phyloP scores from a whole-genome alignment of 2,888 invertebrate species.

The Prosapia bicincta region DNA sequence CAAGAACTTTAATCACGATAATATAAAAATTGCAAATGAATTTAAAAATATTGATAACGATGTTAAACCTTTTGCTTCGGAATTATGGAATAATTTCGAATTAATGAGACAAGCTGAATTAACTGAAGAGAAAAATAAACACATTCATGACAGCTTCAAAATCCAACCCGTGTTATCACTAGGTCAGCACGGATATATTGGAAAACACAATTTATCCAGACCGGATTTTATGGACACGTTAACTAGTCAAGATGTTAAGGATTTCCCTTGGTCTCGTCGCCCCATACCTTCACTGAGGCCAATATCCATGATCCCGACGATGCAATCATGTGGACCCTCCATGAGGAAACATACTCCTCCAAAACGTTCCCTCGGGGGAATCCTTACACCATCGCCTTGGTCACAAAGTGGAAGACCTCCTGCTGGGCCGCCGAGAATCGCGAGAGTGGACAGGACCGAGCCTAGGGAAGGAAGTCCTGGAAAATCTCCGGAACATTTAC shows the following conservation, averaged over 20 bases:
- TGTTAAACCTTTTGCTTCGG: neutral
- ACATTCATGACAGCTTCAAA: neutral
- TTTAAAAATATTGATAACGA: neutral
- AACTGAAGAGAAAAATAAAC: neutral
- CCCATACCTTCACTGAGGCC: conserved; percentile 28
- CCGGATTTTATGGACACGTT: conserved; percentile 4
- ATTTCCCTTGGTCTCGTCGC: conserved; percentile 20
- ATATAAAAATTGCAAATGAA: neutral
- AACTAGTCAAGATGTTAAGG: conserved; percentile 7
- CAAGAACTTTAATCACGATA: neutral
- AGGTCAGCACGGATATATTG: neutral
- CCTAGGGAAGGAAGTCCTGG: neutral
- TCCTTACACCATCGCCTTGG: conserved; percentile 40
- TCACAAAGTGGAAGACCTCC: conserved; percentile 32
- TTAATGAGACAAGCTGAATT: neutral
- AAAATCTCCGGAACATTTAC: neutral
- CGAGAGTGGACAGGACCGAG: neutral
- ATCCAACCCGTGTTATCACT: neutral
- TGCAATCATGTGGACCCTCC: neutral
- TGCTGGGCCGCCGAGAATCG: conserved; percentile 19
- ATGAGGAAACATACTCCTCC: neutral
- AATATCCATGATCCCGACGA: conserved; percentile 6
- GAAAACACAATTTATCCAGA: conserved; percentile 9
- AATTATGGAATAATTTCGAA: neutral
- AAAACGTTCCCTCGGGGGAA: conserved; percentile 31